Evolutionary conservation across 1,140 invertebrate species (phyloP), one percentile per base, ranked within the genome.

Genomic region (Aphaenogaster floridana): DNA sequence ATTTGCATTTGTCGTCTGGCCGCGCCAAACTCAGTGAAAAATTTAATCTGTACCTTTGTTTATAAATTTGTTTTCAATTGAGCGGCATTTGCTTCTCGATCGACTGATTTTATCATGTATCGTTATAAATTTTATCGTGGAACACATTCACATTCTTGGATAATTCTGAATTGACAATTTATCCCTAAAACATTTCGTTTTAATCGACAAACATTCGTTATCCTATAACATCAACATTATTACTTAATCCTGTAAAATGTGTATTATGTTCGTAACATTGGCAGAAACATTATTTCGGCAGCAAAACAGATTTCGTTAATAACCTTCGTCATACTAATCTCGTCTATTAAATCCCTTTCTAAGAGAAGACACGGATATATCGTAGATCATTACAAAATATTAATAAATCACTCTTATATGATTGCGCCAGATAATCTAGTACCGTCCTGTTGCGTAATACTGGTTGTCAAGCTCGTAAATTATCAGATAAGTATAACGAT

Each of bases 11-110:
- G 50, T 71, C 64, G 36, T 39, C 15, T 54, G 50, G 21, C 28
- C 15, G 15, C 34, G 42, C 17, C 34, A 45, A 8, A 81, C 7
- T n/a, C 68, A 6, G 15, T 57, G 66, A 52, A 71, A 80, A 81
- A 81, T 81, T 59, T 81, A 81, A 81, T 81, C 50, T 36, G 13
- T 45, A 52, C 11, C 80, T 74, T 74, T 83, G 80, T 83, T 83
- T 83, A 39, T 83, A 48, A 72, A 59, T 83, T 83, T 45, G 11
- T 83, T 74, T 63, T 28, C 54, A 9, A 76, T 84, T 13, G 17
- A 50, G 4, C 42, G 13, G 15, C 11, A 48, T 59, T 48, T 76
- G 54, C 42, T 39, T 61, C 80, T 50, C 80, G 42, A 50, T 61
- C 0, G 54, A 13, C 13, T 21, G 68, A 84, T 84, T 84, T 63